Conservation (phyloP, 2,888 invertebrate species). For the Lobophora halterata region DNA sequence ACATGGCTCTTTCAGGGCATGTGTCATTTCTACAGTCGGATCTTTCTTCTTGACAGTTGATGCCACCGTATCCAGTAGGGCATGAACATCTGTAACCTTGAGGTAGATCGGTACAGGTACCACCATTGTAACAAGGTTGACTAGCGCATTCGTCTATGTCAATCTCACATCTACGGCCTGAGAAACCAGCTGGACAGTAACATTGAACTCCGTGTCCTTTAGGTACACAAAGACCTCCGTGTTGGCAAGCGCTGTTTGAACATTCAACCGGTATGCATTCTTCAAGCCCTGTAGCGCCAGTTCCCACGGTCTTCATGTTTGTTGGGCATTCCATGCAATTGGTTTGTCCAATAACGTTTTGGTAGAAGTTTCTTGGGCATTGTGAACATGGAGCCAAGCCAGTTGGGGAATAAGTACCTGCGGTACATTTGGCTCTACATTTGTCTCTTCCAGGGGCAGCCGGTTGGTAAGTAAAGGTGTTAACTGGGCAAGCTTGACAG, state of each 20-base stretch:
- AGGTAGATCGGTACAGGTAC: slow-evolving; percentile 93
- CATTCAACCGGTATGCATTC: slow-evolving; percentile 94
- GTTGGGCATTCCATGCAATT: slow-evolving; percentile 95
- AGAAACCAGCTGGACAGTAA: slow-evolving; percentile 96
- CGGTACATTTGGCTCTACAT: slow-evolving; percentile 92
- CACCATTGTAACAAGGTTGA: slow-evolving; percentile 96
- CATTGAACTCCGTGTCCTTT: slow-evolving; percentile 95
- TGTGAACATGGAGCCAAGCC: slow-evolving; percentile 96
- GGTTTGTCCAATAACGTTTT: slow-evolving; percentile 90
- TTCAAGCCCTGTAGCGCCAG: slow-evolving; percentile 90
- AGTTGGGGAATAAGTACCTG: slow-evolving; percentile 95
- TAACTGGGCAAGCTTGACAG: slow-evolving; percentile 95
- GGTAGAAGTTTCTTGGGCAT: slow-evolving; percentile 96
- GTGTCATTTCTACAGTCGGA: slow-evolving; percentile 94
- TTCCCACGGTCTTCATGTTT: slow-evolving; percentile 91
- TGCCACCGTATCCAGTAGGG: slow-evolving; percentile 92
- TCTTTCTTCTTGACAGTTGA: slow-evolving; percentile 96
- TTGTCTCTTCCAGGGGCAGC: slow-evolving; percentile 91
- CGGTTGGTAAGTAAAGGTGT: slow-evolving; percentile 94
- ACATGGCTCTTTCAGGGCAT: slow-evolving; percentile 97
- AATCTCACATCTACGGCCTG: slow-evolving; percentile 94
- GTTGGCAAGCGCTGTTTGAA: slow-evolving; percentile 92
- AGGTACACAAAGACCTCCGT: slow-evolving; percentile 94
- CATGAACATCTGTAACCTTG: slow-evolving; percentile 96
- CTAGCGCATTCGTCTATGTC: slow-evolving; percentile 98